Conservation (phyloP, 2,888 invertebrate species). For the Glaucopsyche alexis region DNA sequence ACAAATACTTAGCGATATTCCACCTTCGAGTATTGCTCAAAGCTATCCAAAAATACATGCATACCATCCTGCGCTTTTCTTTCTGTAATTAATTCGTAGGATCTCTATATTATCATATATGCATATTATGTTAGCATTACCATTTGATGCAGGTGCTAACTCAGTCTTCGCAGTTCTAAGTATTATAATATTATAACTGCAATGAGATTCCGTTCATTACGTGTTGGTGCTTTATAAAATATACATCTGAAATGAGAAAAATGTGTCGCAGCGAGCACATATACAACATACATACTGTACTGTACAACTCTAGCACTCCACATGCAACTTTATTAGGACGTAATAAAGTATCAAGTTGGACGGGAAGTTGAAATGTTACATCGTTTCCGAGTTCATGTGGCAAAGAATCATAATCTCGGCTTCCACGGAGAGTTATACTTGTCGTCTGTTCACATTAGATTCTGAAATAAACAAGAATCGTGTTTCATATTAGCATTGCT, state of each 20-base stretch:
- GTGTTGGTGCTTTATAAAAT: slow-evolving; percentile 71
- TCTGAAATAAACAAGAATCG: slow-evolving; percentile 56
- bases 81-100: not conserved
- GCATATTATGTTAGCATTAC: not conserved
- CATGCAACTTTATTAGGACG: slow-evolving; percentile 40
- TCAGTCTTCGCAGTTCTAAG: slow-evolving; percentile 37
- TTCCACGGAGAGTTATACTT: slow-evolving; percentile 63
- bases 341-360: slow-evolving; percentile 42
- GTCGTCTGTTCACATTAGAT: slow-evolving; percentile 70
- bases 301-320: slow-evolving; percentile 33
- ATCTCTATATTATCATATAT: not conserved
- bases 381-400: slow-evolving; percentile 39
- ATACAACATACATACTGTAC: slow-evolving; percentile 43
- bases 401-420: slow-evolving; percentile 69
- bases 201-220: slow-evolving; percentile 70
- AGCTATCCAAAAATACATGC: no score
- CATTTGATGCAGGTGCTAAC: not conserved
- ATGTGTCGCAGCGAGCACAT: slow-evolving; percentile 66
- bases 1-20: no score
- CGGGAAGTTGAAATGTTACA: slow-evolving; percentile 37
- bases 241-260: slow-evolving; percentile 78
- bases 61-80: not conserved
- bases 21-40: no score
- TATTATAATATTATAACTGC: slow-evolving; percentile 67
- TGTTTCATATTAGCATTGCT: not conserved